A percentile compares a stretch with the other conserved stretches of the same genome.
These are phyloP conservation scores for Torymus texanus DNA, from an alignment of 2,888 invertebrate genomes.

Conservation along the genomic window DNA sequence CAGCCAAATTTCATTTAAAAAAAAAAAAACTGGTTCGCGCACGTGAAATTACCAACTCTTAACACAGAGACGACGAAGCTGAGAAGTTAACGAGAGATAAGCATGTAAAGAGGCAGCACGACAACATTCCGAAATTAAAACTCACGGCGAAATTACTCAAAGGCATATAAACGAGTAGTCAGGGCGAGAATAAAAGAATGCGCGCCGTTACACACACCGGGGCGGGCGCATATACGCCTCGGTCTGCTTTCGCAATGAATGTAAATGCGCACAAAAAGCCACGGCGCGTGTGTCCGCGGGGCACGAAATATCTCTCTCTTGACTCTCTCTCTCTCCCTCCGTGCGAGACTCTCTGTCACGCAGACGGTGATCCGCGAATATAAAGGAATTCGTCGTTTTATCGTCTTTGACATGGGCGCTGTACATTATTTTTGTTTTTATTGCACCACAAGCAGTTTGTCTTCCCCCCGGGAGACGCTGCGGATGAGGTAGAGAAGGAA, in stretches of 20 bases:
- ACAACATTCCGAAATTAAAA: constrained; percentile 12
- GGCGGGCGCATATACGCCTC: background rate
- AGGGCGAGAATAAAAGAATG: constrained; percentile 12
- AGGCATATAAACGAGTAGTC: constrained; percentile 4
- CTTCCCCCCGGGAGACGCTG: no score
- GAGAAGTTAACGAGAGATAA: background rate
- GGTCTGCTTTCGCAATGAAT: constrained; percentile 44
- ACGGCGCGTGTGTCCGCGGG: background rate
- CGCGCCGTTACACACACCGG: constrained; percentile 28
- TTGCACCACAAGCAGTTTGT: no score
- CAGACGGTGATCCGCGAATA: background rate
- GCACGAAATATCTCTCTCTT: constrained; percentile 1
- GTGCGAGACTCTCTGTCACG: background rate
- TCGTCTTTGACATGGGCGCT: background rate
- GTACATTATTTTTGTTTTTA: background rate
- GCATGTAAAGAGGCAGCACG: background rate
- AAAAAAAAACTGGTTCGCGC: constrained; percentile 3
- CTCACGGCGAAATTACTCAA: constrained; percentile 19
- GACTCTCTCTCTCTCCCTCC: background rate
- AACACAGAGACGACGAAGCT: no score
- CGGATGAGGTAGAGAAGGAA: background rate
- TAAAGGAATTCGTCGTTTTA: constrained; percentile 24
- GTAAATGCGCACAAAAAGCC: constrained; percentile 44
- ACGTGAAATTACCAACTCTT: no score
- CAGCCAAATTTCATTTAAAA: no score